Conservation (phyloP, 2,113 vertebrate species). For the Anarhynchus alexandrinus region DNA sequence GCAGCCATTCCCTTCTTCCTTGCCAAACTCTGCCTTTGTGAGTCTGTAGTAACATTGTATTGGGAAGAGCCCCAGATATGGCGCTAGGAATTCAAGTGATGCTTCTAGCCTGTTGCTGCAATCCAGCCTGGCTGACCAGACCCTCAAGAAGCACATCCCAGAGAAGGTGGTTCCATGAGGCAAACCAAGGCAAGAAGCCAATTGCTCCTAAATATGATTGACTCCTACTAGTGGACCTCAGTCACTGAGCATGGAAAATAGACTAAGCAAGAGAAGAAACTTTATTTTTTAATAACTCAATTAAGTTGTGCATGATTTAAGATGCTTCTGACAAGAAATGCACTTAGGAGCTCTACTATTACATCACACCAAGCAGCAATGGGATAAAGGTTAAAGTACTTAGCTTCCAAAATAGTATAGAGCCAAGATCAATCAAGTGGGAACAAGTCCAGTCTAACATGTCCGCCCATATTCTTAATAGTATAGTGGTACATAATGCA, state of each 20-base stretch:
- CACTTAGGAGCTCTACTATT: conserved; percentile 33
- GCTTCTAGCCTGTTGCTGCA: not conserved
- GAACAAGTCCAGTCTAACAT: not conserved
- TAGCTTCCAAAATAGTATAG: conserved; percentile 29
- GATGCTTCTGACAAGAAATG: conserved; percentile 45
- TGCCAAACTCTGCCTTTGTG: not conserved
- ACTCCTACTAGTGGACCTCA: not conserved
- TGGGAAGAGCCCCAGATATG: not conserved
- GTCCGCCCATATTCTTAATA: not conserved
- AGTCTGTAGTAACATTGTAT: not conserved
- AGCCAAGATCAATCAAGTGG: conserved; percentile 42
- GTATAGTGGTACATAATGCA: not conserved
- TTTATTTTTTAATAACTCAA: conserved; percentile 39
- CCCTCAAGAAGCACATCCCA: not conserved
- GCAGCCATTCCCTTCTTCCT: not conserved
- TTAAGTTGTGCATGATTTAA: conserved; percentile 30
- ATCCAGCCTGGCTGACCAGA: not conserved
- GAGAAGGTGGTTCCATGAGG: not conserved
- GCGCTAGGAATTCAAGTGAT: not conserved
- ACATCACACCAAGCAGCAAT: conserved; percentile 13
- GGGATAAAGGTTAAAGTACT: conserved; percentile 35
- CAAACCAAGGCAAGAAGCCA: not conserved
- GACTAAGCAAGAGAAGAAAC: conserved; percentile 9
- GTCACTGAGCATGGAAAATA: not conserved
- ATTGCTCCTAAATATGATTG: not conserved